Evolutionary conservation across 1,140 invertebrate genomes (phyloP).

Genomic region (Drosophila albomicans): DNA sequence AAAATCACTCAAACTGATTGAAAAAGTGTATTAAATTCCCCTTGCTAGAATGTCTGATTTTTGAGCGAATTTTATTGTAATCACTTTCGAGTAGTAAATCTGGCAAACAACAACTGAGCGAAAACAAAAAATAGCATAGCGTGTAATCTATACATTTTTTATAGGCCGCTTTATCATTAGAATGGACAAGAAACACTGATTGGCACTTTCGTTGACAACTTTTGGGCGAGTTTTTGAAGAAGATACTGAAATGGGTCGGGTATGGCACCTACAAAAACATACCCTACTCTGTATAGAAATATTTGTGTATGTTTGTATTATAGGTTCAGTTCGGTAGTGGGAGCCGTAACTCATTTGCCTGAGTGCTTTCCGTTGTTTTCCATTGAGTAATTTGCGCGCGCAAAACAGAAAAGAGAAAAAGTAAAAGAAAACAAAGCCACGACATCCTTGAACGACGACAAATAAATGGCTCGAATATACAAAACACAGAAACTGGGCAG

Average conservation of each 20-base stretch:
- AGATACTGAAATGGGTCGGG: not conserved
- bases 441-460: constrained; percentile 33
- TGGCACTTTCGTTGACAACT: constrained; percentile 42
- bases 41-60: not conserved
- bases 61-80: not conserved
- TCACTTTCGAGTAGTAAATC: not conserved
- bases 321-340: not conserved
- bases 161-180: constrained; percentile 36
- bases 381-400: constrained; percentile 48
- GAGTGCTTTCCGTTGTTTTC: constrained; percentile 78
- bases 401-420: constrained; percentile 13
- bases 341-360: constrained; percentile 69
- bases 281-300: not conserved
- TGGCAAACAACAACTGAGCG: not conserved
- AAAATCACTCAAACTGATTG: not conserved
- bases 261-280: constrained; percentile 8
- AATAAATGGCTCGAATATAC: constrained; percentile 29
- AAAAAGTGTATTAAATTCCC: not conserved
- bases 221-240: constrained; percentile 10
- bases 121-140: not conserved
- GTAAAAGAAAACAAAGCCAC: constrained; percentile 35
- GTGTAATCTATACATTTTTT: constrained; percentile 34
- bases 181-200: constrained; percentile 41
- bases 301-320: not conserved
- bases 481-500: constrained; percentile 4